Base-by-base conservation (phyloP, 2,888 invertebrate species). In the Mallateleia sp. region DNA sequence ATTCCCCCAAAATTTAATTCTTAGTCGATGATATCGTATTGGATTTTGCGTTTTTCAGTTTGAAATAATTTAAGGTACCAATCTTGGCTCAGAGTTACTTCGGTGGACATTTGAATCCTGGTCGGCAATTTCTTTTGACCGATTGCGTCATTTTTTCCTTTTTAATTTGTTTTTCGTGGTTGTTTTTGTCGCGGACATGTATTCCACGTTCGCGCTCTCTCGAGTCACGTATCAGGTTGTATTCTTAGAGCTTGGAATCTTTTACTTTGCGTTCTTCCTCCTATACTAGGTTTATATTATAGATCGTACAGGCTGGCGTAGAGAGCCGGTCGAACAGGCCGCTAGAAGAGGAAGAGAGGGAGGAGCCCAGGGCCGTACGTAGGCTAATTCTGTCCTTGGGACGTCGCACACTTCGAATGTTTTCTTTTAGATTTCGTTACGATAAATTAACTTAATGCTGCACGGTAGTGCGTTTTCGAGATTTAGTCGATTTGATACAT, bases 311-410 rank as follows among this genome's bases (percentile, higher is more conserved):
- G 71, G 22, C 56, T 62, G 22, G 34, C 18, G 56, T 77, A 78
- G 84, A 84, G 84, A 84, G 91, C 91, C 90, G 90, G 91, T 92
- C 82, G 89, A 89, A 83, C 90, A 78, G 85, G 88, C 89, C 86
- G 88, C 89, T 90, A 92, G 92, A 91, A 92, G 89, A 90, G 91
- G 89, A 91, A 91, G 91, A 91, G 89, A 78, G 72, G 75, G 80
- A 56, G 54, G 34, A 32, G 18, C 45, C 38, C 90, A 89, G 89
- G 88, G 69, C 4, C 34, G 81, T 64, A 81, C 7, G 7, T 24
- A 24, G 32, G 1, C 7, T 2, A 5, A 54, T 32, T 28, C 25
- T 11, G 38, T 38, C 38, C 11, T 38, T 38, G 38, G 14, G 2
- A 11, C 11, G 8, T 38, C 28, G 28, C 28, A 28, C 28, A 8